Evolutionary conservation across 2,888 invertebrate genomes (phyloP).

Genomic region (Dendrolimus houi): DNA sequence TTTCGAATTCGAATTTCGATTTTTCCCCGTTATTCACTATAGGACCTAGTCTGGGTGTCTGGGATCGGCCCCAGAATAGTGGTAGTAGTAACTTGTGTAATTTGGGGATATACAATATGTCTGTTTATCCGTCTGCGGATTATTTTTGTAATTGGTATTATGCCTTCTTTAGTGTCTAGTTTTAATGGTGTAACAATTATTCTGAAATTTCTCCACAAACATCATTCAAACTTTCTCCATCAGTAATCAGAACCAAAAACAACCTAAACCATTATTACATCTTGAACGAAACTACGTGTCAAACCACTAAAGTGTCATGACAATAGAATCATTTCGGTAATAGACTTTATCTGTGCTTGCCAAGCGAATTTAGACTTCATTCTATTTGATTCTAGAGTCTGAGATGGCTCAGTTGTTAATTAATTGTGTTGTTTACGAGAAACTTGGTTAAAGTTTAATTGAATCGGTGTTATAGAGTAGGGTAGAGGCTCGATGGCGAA

Average conservation of each 20-base stretch:
- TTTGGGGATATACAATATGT: no score
- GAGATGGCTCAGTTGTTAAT: slow-evolving; percentile 31
- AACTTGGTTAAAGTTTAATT: slow-evolving; percentile 71
- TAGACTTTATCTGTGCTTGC: slow-evolving; percentile 26
- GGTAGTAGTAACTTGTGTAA: no score
- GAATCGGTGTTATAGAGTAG: slow-evolving; percentile 43
- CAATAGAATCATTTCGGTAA: slow-evolving; percentile 49
- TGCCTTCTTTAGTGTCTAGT: no score
- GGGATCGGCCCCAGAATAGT: no score
- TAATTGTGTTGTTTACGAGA: slow-evolving; percentile 70
- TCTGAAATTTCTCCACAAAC: not conserved
- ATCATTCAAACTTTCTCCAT: not conserved
- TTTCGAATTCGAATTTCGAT: no score
- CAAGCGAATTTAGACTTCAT: slow-evolving; percentile 16
- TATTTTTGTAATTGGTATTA: no score
- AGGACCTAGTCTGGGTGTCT: no score
- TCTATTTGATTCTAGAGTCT: slow-evolving; percentile 20
- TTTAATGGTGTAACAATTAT: no score
- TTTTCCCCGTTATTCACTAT: no score
- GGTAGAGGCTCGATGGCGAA: slow-evolving; percentile 42
- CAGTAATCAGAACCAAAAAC: not conserved
- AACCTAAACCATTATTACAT: not conserved
- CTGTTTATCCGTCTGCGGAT: no score
- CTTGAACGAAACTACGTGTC: not conserved
- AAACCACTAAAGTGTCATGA: slow-evolving; percentile 24